Conservation (phyloP, 2,113 vertebrate species). For the Oriolus oriolus region DNA sequence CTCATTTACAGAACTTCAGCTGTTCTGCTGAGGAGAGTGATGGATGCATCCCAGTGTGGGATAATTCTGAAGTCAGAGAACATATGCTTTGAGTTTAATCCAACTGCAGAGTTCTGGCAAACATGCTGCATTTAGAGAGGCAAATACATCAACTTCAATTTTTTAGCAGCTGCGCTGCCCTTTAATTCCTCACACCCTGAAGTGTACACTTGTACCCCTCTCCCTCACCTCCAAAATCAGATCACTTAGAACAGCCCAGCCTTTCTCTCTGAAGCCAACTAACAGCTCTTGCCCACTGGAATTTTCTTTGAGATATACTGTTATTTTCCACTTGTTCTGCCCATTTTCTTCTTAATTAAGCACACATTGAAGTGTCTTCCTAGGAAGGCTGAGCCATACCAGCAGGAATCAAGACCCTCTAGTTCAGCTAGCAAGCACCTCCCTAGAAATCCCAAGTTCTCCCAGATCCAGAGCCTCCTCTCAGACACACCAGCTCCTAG, state of each 20-base stretch:
- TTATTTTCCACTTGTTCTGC: conserved; percentile 46
- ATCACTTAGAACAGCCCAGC: not conserved
- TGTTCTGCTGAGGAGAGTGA: not conserved
- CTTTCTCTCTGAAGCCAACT: not conserved
- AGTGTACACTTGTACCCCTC: not conserved
- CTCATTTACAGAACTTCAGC: not conserved
- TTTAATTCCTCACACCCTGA: not conserved
- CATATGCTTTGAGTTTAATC: conserved; percentile 39
- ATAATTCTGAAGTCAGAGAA: not conserved
- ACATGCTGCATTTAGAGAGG: not conserved
- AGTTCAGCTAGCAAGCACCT: not conserved
- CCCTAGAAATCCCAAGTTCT: not conserved
- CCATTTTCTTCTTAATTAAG: conserved; percentile 23
- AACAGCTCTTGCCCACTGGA: conserved; percentile 20
- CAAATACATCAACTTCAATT: conserved; percentile 28
- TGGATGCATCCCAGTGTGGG: not conserved
- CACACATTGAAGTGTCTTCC: conserved; percentile 18
- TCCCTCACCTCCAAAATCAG: not conserved
- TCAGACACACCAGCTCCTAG: not conserved
- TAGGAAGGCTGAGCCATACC: not conserved
- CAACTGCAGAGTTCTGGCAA: conserved; percentile 33
- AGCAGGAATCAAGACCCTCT: not conserved
- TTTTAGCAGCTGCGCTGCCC: conserved; percentile 19
- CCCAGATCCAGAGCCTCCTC: not conserved
- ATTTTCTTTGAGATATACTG: not conserved